Base-by-base conservation (phyloP, 53 echinoderm and acorn worm species). In the Apostichopus leukothele region DNA sequence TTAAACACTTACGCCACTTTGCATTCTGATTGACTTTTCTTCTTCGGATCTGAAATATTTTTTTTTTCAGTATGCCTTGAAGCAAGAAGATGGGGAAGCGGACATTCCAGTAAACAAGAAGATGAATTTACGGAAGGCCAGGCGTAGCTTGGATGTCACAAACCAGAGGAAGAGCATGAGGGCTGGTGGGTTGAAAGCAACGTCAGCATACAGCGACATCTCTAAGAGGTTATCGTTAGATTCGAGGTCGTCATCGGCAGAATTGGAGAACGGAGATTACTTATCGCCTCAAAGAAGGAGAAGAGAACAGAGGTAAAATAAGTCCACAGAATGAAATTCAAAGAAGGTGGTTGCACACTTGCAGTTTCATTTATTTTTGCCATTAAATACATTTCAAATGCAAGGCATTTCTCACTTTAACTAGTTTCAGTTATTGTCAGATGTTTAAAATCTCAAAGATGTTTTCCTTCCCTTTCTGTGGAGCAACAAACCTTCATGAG, bases 11-110 rank as follows among this genome's bases (percentile, higher is more conserved):
- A 39, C 3, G 39, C 39, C 39, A 39, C 57, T 57, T 57, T 57
- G 57, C 53, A 79, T 50, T 79, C 22, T 18, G 27, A 8, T 51
- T n/a, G 8, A 8, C 51, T 53, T 53, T 39, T 23, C 23, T 79
- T 78, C 10, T 1, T 57, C 10, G 7, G 57, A 10, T 57, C 63
- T n/a, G 21, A 74, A 18, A 53, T 76, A 6, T 54, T 22, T 39
- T 39, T 39, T 39, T 39, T 2, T 87, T 66, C 77, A 99, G 99
- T 93, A 90, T 89, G 90, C 96, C 7, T 90, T 99, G 83, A 99
- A 96, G 73, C 93, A 96, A 78, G 99, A 94, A 60, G 99, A 99
- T 63, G 99, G 99, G 5, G 99, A 99, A 74, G 92, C 89, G n/a
- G 99, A 99, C 93, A 96, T 99, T 89, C 99, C 99, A 20, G 73